Percentiles rank a stretch among this genome's conserved stretches.
These are phyloP conservation scores for Campylomormyrus tamandua DNA, from an alignment of 2,113 vertebrate genomes.

Conservation along the genomic window DNA sequence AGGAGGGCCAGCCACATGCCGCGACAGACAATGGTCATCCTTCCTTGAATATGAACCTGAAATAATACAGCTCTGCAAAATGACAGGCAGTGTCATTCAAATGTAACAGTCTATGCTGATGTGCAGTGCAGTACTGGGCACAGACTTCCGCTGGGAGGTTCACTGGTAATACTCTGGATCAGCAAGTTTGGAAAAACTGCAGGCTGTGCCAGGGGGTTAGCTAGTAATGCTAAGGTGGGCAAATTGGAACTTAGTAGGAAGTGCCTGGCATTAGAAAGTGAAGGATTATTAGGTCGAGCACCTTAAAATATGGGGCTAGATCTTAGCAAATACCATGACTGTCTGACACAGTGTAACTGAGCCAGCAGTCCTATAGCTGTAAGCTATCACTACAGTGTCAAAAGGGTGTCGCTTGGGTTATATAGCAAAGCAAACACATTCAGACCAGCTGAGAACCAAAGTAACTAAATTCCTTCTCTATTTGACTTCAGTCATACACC, in stretches of 20 bases:
- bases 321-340: background rate
- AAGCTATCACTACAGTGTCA: background rate
- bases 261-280: background rate
- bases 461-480: background rate
- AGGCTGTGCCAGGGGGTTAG: background rate
- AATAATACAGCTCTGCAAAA: constrained; percentile 54
- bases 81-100: constrained; percentile 44
- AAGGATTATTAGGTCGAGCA: background rate
- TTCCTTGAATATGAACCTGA: constrained; percentile 39
- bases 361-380: background rate
- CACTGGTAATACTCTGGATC: background rate
- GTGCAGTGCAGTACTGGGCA: background rate
- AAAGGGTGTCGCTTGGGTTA: background rate
- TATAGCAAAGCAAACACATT: background rate
- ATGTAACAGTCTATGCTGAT: background rate
- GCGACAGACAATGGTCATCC: background rate
- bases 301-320: background rate
- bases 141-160: background rate
- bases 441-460: background rate
- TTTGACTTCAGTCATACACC: background rate
- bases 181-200: background rate
- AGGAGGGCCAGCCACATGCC: background rate
- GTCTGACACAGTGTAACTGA: background rate
- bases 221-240: background rate
- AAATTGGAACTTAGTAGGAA: background rate